Evolutionary conservation across 2,113 vertebrate genomes (phyloP), one percentile per base, ranked within the genome.

Genomic region (Chrysemys picta): DNA sequence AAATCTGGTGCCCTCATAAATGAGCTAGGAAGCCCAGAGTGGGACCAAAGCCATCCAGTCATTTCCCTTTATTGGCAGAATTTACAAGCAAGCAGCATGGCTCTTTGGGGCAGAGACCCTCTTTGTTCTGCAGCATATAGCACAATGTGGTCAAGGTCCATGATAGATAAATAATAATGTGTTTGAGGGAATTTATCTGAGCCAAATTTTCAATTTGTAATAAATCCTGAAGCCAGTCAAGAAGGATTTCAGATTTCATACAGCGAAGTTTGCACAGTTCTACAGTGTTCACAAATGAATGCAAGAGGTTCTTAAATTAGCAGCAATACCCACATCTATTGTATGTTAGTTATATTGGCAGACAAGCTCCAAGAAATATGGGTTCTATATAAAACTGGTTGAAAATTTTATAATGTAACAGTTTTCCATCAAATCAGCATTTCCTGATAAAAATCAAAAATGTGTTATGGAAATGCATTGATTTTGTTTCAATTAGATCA

Each of bases 271-370:
- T 90, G 3, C 17, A 29, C 24, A 47, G 25, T 13, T 85, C 38
- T 50, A 76, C 56, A 22, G 0, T 25, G 21, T 0, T 0, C 57
- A n/a, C 7, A 52, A 19, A 29, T 3, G 14, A 89, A 29, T 59
- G 11, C 25, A 29, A 59, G 25, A 29, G 10, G 10, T 59, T 53
- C 52, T 59, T 59, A 27, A 59, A 29, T 59, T 59, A 29, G 10
- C 24, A 59, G 57, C 25, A 91, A 1, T 10, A 8, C 3, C 0
- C 4, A 24, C 10, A 52, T 84, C 12, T 59, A 49, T 76, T 59
- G 54, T 8, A 5, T 35, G 4, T 0, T 24, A 52, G 49, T 49
- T 78, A 11, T 35, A 75, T 10, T 11, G 59, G 45, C 24, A 83
- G n/a, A 27, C 12, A 80, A n/a, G 12, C 62, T 5, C 8, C 52